Evolutionary conservation across 2,797 vertebrate genomes (phyloP), one percentile per base, ranked within the genome.

Genomic region (Malurus splendens): DNA sequence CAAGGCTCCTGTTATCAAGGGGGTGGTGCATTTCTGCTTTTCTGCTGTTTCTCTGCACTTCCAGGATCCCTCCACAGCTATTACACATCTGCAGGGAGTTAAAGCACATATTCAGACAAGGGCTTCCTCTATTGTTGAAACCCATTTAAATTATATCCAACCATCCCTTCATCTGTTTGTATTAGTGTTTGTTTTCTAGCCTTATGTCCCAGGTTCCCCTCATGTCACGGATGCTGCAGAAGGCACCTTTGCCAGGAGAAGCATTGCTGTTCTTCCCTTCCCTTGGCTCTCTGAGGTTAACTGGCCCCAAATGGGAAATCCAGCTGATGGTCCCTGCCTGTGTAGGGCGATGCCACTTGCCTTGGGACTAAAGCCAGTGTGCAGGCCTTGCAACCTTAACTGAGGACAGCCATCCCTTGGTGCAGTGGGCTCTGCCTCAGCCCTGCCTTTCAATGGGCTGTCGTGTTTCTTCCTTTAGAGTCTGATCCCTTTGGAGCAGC

Each of bases 261-360:
- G 41, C 4, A 39, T 79, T 71, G 41, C 45, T 66, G 44, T 41
- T 28, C 42, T 77, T 33, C 30, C 33, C 18, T 68, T 3, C 32
- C 45, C 44, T 66, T 1, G 4, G 52, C 41, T 62, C 33, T 38
- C 38, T 0, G 1, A 52, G 38, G 27, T 39, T 52, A 25, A 24
- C 6, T 65, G 36, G 22, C 30, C 16, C 38, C 0, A 0, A 8
- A 32, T 32, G 33, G 36, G 24, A 28, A 42, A 23, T 22, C 47
- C 45, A 30, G 3, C 12, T n/a, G 18, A 14, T 45, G 38, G 54
- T 39, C 38, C n/a, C 39, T 70, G 42, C 28, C 72, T 25, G 38
- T 1, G 3, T 25, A 14, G 8, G 66, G 19, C 2, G 12, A 23
- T 23, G 54, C 30, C 11, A 2, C 54, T 62, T 45, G n/a, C 28